phyloP scores from a whole-genome alignment of 2,888 invertebrate genomes.

The Ornithoptera alexandrae region DNA sequence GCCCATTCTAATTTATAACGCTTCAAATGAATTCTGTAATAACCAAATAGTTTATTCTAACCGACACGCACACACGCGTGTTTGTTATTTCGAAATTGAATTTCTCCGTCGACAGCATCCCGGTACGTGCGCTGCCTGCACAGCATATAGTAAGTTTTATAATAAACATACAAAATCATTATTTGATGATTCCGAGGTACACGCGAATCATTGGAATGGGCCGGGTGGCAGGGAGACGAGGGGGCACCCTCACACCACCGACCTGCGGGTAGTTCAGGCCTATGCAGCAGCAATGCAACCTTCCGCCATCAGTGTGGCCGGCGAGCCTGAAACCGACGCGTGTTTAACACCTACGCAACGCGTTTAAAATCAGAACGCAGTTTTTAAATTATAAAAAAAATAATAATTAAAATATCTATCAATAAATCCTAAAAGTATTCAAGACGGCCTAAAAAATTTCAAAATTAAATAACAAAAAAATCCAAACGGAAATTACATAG shows the following conservation, averaged over 20 bases:
- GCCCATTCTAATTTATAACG: conserved; percentile 47
- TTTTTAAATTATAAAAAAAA: conserved; percentile 40
- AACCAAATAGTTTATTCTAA: conserved; percentile 64
- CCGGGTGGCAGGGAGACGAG: conserved; percentile 42
- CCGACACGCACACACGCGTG: conserved; percentile 32
- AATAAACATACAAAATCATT: conserved; percentile 77
- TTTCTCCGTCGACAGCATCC: conserved; percentile 37
- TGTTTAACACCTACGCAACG: conserved; percentile 77
- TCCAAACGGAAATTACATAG: conserved; percentile 53
- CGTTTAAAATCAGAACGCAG: conserved; percentile 62
- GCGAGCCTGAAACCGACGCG: conserved; percentile 74
- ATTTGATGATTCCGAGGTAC: conserved; percentile 77
- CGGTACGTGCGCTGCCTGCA: conserved; percentile 33
- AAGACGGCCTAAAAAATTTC: conserved; percentile 54
- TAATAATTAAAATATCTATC: conserved; percentile 33
- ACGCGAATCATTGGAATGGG: conserved; percentile 67
- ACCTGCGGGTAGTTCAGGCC: conserved; percentile 39
- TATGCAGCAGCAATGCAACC: conserved; percentile 69
- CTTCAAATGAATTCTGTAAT: conserved; percentile 59
- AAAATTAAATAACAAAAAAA: conserved; percentile 36
- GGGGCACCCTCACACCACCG: conserved; percentile 51
- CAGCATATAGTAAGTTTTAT: conserved; percentile 57
- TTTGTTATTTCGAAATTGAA: conserved; percentile 44
- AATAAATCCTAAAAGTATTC: conserved; percentile 40
- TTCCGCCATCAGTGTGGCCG: conserved; percentile 75